phyloP scores from a whole-genome alignment of 2,113 vertebrate species.

The Petromus typicus region DNA sequence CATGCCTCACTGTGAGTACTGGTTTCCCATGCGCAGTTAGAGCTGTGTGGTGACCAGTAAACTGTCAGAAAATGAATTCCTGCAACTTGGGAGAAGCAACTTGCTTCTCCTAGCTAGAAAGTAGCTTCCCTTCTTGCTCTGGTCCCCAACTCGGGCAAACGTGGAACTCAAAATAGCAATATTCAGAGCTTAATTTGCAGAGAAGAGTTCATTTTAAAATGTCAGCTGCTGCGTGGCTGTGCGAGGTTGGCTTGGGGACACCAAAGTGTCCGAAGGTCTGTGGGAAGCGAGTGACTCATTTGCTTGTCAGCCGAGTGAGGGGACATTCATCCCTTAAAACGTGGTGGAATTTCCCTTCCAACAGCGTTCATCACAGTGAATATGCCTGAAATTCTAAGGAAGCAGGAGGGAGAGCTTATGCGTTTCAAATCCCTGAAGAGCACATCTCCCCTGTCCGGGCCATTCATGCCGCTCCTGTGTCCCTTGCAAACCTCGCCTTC shows the following conservation, averaged over 20 bases:
- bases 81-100: neutral
- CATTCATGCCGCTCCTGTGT: neutral
- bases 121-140: neutral
- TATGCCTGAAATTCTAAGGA: conserved; percentile 6
- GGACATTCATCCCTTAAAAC: conserved; percentile 18
- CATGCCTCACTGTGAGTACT: neutral
- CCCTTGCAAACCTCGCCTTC: conserved; percentile 11
- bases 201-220: conserved; percentile 32
- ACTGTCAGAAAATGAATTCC: neutral
- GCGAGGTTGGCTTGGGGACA: neutral
- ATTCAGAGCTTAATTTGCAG: conserved; percentile 14
- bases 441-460: neutral
- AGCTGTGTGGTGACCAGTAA: neutral
- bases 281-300: conserved; percentile 61
- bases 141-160: neutral
- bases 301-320: neutral
- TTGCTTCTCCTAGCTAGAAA: conserved; percentile 40
- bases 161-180: neutral
- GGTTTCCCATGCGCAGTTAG: neutral
- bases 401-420: conserved; percentile 6
- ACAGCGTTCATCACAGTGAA: conserved; percentile 2
- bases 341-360: conserved; percentile 41
- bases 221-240: conserved; percentile 61
- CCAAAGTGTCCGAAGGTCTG: conserved; percentile 36
- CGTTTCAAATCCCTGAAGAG: conserved; percentile 39